phyloP scores from a whole-genome alignment of 2,113 vertebrate species.

The Zapus hudsonius region DNA sequence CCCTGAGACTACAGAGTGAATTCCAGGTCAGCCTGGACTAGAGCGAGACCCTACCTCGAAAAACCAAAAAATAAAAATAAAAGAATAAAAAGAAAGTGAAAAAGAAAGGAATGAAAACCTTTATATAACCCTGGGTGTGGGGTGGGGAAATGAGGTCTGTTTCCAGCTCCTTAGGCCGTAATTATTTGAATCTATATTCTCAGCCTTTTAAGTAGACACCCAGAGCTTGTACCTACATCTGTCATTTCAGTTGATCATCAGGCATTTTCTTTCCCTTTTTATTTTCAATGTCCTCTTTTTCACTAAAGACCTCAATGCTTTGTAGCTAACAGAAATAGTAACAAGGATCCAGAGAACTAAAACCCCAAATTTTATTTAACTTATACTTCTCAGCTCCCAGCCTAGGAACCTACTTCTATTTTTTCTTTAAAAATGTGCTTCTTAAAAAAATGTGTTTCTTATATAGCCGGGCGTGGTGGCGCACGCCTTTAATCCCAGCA shows the following conservation, averaged over 20 bases:
- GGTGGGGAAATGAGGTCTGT: neutral
- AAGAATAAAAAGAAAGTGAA: no score
- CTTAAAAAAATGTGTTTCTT: no score
- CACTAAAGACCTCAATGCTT: conserved; percentile 28
- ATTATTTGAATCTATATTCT: neutral
- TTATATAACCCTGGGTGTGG: no score
- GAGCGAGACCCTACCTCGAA: no score
- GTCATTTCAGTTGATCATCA: neutral
- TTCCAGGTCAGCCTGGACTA: no score
- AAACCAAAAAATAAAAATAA: no score
- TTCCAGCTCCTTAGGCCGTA: neutral
- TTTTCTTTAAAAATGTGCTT: conserved; percentile 32
- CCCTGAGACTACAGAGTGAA: no score
- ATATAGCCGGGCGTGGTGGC: no score
- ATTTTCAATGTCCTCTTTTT: conserved; percentile 21
- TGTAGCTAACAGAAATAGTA: neutral
- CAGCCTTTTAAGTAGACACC: neutral
- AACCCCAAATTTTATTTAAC: conserved; percentile 34
- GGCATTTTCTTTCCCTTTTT: neutral
- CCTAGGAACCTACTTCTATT: neutral
- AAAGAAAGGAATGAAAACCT: no score
- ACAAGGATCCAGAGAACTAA: conserved; percentile 43
- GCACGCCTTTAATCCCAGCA: no score
- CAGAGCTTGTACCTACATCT: neutral
- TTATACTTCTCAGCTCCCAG: neutral